A percentile compares a stretch with the other conserved stretches of the same genome.
Evolutionary conservation across 2,113 vertebrate species (phyloP).

Genomic region (Alligator sinensis): DNA sequence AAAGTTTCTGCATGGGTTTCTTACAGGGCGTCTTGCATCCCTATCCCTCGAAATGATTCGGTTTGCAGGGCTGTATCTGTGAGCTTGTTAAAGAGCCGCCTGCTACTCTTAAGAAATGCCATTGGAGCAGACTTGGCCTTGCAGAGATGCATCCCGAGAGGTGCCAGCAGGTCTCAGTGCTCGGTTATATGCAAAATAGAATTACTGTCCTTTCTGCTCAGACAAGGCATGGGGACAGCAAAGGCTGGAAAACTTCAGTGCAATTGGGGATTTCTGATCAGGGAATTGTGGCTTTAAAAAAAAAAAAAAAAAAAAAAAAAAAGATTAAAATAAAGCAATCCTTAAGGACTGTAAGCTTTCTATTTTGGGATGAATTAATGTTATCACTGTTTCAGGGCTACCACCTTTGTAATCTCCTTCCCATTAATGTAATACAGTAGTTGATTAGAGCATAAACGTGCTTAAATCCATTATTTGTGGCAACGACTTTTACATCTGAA

Average conservation of each 20-base stretch:
- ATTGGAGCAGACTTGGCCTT: not conserved
- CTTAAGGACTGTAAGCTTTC: not conserved
- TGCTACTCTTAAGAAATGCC: not conserved
- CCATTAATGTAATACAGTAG: not conserved
- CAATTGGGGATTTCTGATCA: constrained; percentile 37
- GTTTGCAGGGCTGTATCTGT: not conserved
- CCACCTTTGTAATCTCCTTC: constrained; percentile 19
- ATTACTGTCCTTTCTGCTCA: constrained; percentile 12
- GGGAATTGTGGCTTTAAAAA: constrained; percentile 46
- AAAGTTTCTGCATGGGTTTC: not conserved
- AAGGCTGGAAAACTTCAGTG: constrained; percentile 35
- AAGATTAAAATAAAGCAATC: constrained; percentile 1
- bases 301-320: no score
- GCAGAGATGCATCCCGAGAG: not conserved
- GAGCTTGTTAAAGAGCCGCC: not conserved
- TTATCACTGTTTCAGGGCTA: constrained; percentile 20
- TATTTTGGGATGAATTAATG: constrained; percentile 21
- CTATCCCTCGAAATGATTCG: not conserved
- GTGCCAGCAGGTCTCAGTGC: not conserved
- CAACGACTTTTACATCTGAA: constrained; percentile 25
- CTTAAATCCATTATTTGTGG: constrained; percentile 45
- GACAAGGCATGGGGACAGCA: not conserved
- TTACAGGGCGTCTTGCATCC: not conserved
- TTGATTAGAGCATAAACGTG: constrained; percentile 50
- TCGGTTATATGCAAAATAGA: constrained; percentile 8